Conservation (phyloP, 2,113 vertebrate species). For the Ophiodon elongatus region DNA sequence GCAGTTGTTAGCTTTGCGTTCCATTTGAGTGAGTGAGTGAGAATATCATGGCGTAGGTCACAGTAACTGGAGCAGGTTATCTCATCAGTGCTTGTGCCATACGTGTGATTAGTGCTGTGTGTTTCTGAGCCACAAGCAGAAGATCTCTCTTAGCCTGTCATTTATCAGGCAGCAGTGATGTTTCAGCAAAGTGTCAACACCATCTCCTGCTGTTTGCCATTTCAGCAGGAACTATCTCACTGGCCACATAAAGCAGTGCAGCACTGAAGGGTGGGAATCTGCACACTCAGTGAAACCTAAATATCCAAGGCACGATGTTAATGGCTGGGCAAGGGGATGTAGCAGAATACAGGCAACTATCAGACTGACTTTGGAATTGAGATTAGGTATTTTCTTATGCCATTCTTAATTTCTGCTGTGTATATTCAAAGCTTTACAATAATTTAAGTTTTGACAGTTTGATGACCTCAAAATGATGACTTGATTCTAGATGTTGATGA, state of each 20-base stretch:
- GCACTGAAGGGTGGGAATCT: no score
- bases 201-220: not conserved
- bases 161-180: not conserved
- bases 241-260: constrained; percentile 8
- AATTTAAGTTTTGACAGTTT: not conserved
- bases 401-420: not conserved
- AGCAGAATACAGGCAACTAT: no score
- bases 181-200: constrained; percentile 3
- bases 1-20: not conserved
- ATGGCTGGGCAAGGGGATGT: no score
- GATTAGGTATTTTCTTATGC: not conserved
- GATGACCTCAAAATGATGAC: not conserved
- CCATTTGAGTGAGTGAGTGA: not conserved
- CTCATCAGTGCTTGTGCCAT: not conserved
- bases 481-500: not conserved
- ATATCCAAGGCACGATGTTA: constrained; percentile 2
- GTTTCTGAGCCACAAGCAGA: no score
- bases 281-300: constrained; percentile 23
- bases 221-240: constrained; percentile 2
- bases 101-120: constrained; percentile 3
- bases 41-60: not conserved
- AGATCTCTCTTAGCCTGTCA: not conserved
- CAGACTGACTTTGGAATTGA: not conserved
- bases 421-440: not conserved
- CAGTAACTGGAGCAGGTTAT: not conserved